A percentile compares a stretch with the other conserved stretches of the same genome.
These are phyloP conservation scores for Cyclina sinensis DNA, from an alignment of 1,140 invertebrate species.

Conservation along the genomic window DNA sequence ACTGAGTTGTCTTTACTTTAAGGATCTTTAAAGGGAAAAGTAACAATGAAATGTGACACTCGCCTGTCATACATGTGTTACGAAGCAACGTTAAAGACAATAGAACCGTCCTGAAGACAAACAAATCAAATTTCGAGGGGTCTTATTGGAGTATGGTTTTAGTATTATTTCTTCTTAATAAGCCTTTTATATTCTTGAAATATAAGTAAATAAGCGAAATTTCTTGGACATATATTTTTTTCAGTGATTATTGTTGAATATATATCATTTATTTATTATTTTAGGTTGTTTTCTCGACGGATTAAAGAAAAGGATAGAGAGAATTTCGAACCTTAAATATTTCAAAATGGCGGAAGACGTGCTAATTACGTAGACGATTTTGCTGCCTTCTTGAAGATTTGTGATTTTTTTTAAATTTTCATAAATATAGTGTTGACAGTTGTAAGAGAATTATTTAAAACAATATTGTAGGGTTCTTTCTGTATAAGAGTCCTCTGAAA, in stretches of 20 bases:
- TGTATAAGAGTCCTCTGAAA: not conserved
- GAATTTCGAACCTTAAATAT: slow-evolving; percentile 16
- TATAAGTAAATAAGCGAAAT: not conserved
- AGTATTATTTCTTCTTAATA: not conserved
- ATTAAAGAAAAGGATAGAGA: not conserved
- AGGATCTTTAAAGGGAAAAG: not conserved
- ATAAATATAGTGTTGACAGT: not conserved
- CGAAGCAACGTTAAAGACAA: slow-evolving; percentile 31
- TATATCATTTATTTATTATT: not conserved
- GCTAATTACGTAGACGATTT: slow-evolving; percentile 3
- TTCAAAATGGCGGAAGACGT: slow-evolving; percentile 65
- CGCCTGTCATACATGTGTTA: not conserved
- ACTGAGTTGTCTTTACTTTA: not conserved
- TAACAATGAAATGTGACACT: not conserved
- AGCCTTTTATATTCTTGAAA: not conserved
- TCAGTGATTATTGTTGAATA: not conserved
- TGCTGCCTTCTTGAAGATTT: not conserved
- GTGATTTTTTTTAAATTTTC: not conserved
- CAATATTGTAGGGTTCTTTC: not conserved
- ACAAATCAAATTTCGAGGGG: not conserved
- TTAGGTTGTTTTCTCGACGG: slow-evolving; percentile 8
- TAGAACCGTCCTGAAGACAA: slow-evolving; percentile 23
- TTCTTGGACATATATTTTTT: not conserved
- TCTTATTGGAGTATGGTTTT: not conserved
- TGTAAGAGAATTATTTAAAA: not conserved